Evolutionary conservation across 2,113 vertebrate species (phyloP).

Genomic region (Pomatorhinus ruficollis): DNA sequence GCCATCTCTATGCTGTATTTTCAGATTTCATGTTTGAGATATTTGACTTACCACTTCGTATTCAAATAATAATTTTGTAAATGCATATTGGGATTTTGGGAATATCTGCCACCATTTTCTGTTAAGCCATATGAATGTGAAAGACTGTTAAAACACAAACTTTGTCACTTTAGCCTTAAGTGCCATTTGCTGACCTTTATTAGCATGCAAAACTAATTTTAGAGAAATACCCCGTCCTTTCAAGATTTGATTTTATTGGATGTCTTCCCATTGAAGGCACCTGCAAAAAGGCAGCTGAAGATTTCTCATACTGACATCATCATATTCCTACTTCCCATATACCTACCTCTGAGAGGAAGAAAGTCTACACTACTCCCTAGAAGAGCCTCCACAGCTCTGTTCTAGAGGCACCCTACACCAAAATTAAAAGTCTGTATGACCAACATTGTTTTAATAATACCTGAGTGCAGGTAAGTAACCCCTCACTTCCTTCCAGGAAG

Average conservation of each 20-base stretch:
- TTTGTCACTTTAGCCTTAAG: conserved; percentile 41
- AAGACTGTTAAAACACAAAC: background rate
- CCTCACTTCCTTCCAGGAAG: background rate
- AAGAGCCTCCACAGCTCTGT: background rate
- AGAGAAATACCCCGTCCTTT: background rate
- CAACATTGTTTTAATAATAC: background rate
- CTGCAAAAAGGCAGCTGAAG: background rate
- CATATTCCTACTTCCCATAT: background rate
- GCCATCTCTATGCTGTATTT: background rate
- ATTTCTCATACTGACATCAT: background rate
- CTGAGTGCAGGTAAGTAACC: conserved; percentile 3
- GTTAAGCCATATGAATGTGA: background rate
- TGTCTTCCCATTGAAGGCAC: background rate
- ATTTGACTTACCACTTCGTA: background rate
- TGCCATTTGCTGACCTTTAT: conserved; percentile 23
- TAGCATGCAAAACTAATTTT: background rate
- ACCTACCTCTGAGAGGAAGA: background rate
- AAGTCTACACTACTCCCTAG: background rate
- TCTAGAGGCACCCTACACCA: background rate
- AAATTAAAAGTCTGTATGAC: background rate
- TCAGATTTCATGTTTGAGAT: background rate
- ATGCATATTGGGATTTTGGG: background rate
- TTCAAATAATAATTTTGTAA: background rate
- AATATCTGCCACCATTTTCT: background rate
- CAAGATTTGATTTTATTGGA: background rate